Evolutionary conservation across 2,797 vertebrate genomes (phyloP), one percentile per base, ranked within the genome.

Genomic region (Sarcoramphus papa): DNA sequence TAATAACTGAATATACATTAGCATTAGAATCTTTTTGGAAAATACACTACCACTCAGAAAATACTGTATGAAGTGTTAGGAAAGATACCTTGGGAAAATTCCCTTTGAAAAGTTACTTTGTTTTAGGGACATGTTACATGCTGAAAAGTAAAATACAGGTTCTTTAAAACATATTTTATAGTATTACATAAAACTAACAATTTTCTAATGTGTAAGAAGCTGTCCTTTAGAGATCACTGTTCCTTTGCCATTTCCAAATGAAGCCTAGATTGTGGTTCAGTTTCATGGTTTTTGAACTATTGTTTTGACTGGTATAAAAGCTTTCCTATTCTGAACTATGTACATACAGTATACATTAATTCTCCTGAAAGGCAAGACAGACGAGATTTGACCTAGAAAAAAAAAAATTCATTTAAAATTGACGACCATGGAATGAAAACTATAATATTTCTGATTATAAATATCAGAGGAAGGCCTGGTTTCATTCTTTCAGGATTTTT

Each of bases 401-500:
- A 59, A 41, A 41, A 20, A 25, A 35, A 4, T 57, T 37, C 2
- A 35, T 78, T 82, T 86, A 13, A 70, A 74, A 57, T 67, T 63
- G 40, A 59, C 3, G 17, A 12, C 45, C 27, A 14, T 51, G 60
- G 35, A 78, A 64, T 47, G 41, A 47, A 65, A 85, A 64, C 35
- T 28, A 0, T 43, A 19, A 2, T 68, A 53, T 72, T 93, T 60
- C 35, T 85, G 45, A 23, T 73, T 37, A 37, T 37, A 37, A 37
- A 37, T 37, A 37, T 37, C 37, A 37, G 37, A 68, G 54, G 41
- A 81, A 69, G 14, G 27, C 25, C n/a, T 95, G 64, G 21, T 70
- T 93, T 84, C 21, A 47, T 91, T 91, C 33, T 75, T 67, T 80
- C 41, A 89, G 85, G 48, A 12, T 5, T 23, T 40, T 89, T 85